These are phyloP conservation scores for Callinectes sapidus DNA, from an alignment of 2,888 invertebrate species.

Conservation along the genomic window DNA sequence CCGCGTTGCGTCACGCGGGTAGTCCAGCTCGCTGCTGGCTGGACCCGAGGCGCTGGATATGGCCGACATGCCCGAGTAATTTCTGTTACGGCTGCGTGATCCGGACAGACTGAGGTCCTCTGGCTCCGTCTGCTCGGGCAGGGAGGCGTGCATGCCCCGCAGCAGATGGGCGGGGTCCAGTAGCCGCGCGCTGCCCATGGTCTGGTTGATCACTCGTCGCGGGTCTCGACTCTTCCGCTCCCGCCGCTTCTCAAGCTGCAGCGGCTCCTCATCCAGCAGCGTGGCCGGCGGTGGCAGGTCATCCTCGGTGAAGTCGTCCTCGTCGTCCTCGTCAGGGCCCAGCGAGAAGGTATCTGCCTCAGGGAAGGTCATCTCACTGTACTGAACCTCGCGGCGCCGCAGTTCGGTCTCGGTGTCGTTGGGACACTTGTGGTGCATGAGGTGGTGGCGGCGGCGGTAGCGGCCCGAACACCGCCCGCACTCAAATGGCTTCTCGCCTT, in stretches of 20 bases:
- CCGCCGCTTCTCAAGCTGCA: conserved; percentile 73
- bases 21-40: conserved; percentile 53
- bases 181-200: conserved; percentile 51
- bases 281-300: conserved; percentile 69
- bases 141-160: conserved; percentile 62
- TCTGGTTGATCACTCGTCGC: conserved; percentile 78
- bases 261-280: conserved; percentile 60
- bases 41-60: conserved; percentile 58
- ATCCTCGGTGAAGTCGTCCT: conserved; percentile 74
- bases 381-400: conserved; percentile 62
- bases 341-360: conserved; percentile 63
- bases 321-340: conserved; percentile 76
- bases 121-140: conserved; percentile 86
- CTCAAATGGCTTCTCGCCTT: conserved; percentile 91
- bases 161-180: conserved; percentile 78
- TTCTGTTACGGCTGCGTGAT: conserved; percentile 45
- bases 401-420: conserved; percentile 74
- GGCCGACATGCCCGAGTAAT: conserved; percentile 62
- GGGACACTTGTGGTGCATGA: conserved; percentile 89
- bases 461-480: conserved; percentile 87
- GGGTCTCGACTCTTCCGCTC: conserved; percentile 78
- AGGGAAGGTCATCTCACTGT: conserved; percentile 54
- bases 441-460: conserved; percentile 90
- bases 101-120: conserved; percentile 82
- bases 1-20: conserved; percentile 46